Percentiles rank a stretch among this genome's conserved stretches.
Evolutionary conservation across 1,140 invertebrate species (phyloP).

Genomic region (Orussus abietinus): DNA sequence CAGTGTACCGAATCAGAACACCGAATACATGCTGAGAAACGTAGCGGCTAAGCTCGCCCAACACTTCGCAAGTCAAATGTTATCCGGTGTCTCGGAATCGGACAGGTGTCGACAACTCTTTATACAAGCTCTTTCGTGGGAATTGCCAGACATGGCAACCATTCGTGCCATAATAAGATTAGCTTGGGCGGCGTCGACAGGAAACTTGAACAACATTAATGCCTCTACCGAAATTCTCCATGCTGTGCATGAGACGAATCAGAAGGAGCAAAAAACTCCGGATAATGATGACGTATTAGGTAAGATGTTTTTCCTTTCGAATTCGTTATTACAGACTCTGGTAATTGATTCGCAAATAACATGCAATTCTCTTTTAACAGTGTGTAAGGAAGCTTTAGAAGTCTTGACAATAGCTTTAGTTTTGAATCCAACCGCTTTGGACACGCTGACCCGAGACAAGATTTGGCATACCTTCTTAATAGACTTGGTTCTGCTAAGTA

Average conservation of each 20-base stretch:
- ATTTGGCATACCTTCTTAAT: conserved; percentile 85
- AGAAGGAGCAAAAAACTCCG: conserved; percentile 47
- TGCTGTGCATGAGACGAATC: conserved; percentile 52
- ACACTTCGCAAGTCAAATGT: conserved; percentile 62
- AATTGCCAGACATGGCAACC: conserved; percentile 64
- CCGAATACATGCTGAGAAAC: conserved; percentile 66
- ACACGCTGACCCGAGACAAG: conserved; percentile 68
- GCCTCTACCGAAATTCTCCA: conserved; percentile 66
- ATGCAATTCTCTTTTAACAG: conserved; percentile 49
- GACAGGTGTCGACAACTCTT: conserved; percentile 54
- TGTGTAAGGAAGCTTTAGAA: conserved; percentile 91
- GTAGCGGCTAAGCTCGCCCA: conserved; percentile 75
- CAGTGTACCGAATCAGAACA: conserved; percentile 65
- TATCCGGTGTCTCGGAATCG: conserved; percentile 48
- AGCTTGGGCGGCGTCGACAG: conserved; percentile 74
- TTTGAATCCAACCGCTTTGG: conserved; percentile 75
- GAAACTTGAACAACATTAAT: conserved; percentile 65
- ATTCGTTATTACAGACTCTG: no score
- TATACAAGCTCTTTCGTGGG: conserved; percentile 59
- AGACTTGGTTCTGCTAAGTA: conserved; percentile 80
- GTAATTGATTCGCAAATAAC: no score
- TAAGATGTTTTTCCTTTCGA: conserved; percentile 15
- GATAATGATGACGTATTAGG: conserved; percentile 56
- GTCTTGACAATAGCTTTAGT: conserved; percentile 84
- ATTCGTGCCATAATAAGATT: conserved; percentile 70